These are phyloP conservation scores for Protobothrops flavoviridis DNA, from an alignment of 2,113 vertebrate genomes.

Conservation along the genomic window DNA sequence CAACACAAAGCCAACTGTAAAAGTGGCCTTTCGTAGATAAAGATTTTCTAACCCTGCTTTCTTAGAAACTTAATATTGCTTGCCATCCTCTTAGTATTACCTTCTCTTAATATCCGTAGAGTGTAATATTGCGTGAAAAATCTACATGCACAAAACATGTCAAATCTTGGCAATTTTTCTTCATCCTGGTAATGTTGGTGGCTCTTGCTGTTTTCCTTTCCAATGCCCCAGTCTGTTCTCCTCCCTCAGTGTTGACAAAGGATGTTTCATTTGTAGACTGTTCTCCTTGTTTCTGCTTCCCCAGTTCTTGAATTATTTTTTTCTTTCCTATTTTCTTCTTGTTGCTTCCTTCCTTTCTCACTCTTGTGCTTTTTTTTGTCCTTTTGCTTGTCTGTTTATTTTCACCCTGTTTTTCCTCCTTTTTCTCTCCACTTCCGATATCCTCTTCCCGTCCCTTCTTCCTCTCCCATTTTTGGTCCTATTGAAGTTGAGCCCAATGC, in stretches of 20 bases:
- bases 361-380: constrained; percentile 69
- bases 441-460: constrained; percentile 65
- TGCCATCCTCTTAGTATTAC: background rate
- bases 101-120: constrained; percentile 27
- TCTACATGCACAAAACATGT: background rate
- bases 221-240: constrained; percentile 52
- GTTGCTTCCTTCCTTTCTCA: constrained; percentile 70
- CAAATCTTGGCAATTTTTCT: constrained; percentile 34
- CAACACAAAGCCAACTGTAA: background rate
- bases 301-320: constrained; percentile 71
- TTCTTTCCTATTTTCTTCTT: constrained; percentile 61
- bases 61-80: background rate
- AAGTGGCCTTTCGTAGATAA: background rate
- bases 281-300: constrained; percentile 75
- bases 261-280: constrained; percentile 71
- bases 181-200: constrained; percentile 43
- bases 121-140: background rate
- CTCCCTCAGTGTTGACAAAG: constrained; percentile 60
- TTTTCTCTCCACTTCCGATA: constrained; percentile 68
- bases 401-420: constrained; percentile 63
- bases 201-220: constrained; percentile 46
- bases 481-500: constrained; percentile 96
- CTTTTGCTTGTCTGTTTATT: constrained; percentile 76
- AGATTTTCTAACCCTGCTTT: background rate
- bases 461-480: constrained; percentile 71